Base-by-base conservation (phyloP, 2,113 vertebrate species). In the Cranoglanis bouderius region DNA sequence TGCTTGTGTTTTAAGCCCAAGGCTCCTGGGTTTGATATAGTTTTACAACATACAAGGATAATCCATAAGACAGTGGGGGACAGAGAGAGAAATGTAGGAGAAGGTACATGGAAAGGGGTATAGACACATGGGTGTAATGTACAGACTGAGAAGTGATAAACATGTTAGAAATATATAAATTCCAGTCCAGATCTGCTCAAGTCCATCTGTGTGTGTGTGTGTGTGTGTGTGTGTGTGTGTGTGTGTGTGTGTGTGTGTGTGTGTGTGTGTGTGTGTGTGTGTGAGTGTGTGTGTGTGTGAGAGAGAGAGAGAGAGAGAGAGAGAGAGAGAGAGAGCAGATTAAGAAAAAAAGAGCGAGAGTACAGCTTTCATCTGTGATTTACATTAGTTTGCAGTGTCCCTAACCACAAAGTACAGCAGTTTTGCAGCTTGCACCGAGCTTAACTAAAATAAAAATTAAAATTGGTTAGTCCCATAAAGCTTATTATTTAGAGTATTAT, bases 161-260 rank as follows among this genome's bases (percentile, higher is more conserved):
- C 26, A 83, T 49, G 75, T 81, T 57, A 65, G 49, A 85, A 84
- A 84, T 55, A 65, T 74, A 78, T 40, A 18, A 77, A 65, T 87
- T 87, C n/a, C 49, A 29, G 59, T 59, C 61, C 21, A 55, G 81
- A 87, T 61, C 70, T 51, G 67, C 67, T 83, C 24, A 26, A n/a
- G 40, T 78, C 77, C 57, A 67, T 81, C 86, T 63, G 85, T 57
- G 75, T 51, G 21, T 8, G 32, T 43, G n/a, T 67, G 29, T 10
- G 55, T 61, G 24, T 24, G 35, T 51, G 13, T 85, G 59, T 61
- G 59, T 61, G 24, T 29, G 59, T 29, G 24, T 29, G 61, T 65
- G 16, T 70, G 65, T 29, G 26, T 65, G 16, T 70, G 65, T 29
- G 26, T 61, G 59, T 61, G 24, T 29, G 59, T 29, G 24, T 29